Evolutionary conservation across 2,888 invertebrate species (phyloP), one percentile per base, ranked within the genome.

Genomic region (Crossocerus cetratus): DNA sequence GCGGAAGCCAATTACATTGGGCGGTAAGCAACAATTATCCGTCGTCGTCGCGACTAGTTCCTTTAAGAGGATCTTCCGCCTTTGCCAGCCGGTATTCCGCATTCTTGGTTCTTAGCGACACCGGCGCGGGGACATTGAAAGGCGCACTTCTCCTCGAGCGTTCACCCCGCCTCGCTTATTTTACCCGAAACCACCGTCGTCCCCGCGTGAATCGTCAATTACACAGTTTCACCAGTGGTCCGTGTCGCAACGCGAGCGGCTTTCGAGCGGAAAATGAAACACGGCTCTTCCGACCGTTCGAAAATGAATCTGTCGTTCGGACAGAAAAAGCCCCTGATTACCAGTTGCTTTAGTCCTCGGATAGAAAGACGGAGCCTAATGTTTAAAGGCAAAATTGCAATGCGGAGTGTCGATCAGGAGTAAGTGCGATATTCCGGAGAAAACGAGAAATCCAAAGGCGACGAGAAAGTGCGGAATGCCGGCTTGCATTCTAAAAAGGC

Each of bases 381-480:
- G 32, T 32, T 32, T 32, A 3, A 11, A 32, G 49, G n/a, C 49
- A 49, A 49, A 49, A 49, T 16, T 49, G 13, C 2, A 49, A 4
- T 32, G 32, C 11, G 8, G 11, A 32, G 32, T 32, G 32, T 32
- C 32, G 32, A 32, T 45, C n/a, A n/a, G 5, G 20, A 62, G 53
- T 62, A 23, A 22, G 4, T 16, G 1, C 22, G 20, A 8, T 42
- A 54, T 8, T 63, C 55, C 69, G 61, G 59, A 44, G 59, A 58
- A 60, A 69, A 55, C 64, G 54, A 22, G 20, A 65, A 60, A 59
- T 53, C 69, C 45, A 22, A 49, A 4, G 2, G 16, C 54, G 21
- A 23, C 18, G 54, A 42, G 63, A 55, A 63, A 63, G 55, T 54
- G 54, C 65, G 60, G 32, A 44, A 58, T 4, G 5, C 49, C 11